Evolutionary conservation across 2,888 invertebrate genomes (phyloP).

Genomic region (Eudasyphora cyanicolor): DNA sequence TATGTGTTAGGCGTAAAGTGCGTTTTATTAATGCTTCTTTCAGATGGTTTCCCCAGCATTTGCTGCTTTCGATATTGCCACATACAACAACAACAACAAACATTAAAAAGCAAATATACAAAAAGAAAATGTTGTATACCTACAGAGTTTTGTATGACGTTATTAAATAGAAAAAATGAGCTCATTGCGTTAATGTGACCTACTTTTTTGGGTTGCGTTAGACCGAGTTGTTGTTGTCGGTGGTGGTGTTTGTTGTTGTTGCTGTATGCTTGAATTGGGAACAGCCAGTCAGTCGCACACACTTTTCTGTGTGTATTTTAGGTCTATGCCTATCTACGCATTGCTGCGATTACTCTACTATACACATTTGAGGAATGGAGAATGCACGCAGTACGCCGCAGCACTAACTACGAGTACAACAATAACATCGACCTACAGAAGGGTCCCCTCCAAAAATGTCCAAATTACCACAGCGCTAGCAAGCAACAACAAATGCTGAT

Average conservation of each 20-base stretch:
- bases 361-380: conserved; percentile 14
- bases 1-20: conserved; percentile 43
- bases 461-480: background rate
- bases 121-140: background rate
- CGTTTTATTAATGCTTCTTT: conserved; percentile 29
- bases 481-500: background rate
- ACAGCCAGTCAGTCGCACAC: conserved; percentile 8
- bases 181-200: conserved; percentile 64
- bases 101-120: conserved; percentile 1
- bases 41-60: background rate
- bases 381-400: background rate
- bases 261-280: conserved; percentile 39
- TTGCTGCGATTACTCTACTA: background rate
- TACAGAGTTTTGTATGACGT: conserved; percentile 49
- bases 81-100: conserved; percentile 30
- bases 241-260: background rate
- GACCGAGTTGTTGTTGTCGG: conserved; percentile 10
- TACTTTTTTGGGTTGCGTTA: conserved; percentile 42
- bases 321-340: conserved; percentile 33
- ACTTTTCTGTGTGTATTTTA: conserved; percentile 23
- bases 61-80: conserved; percentile 36
- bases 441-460: background rate
- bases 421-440: background rate
- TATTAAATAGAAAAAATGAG: conserved; percentile 54
- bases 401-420: background rate